Evolutionary conservation across 2,888 invertebrate species (phyloP).

Genomic region (Mesorhabditis sp.): DNA sequence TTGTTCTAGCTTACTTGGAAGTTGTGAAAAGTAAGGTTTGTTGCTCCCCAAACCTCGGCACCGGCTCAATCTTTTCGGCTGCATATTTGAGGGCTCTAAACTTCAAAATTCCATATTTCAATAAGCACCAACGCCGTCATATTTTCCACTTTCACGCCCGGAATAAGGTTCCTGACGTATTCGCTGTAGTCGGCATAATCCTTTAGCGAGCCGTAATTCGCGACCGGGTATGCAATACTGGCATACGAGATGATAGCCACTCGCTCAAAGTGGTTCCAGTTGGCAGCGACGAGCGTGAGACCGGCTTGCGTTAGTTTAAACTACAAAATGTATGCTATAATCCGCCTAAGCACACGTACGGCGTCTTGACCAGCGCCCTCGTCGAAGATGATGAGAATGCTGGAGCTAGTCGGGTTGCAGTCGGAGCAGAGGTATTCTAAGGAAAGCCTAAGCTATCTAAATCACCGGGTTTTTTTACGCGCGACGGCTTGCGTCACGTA

Average conservation of each 20-base stretch:
- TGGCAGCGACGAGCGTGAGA: neutral
- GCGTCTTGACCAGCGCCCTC: neutral
- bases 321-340: neutral
- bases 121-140: neutral
- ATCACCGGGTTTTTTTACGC: neutral
- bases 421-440: neutral
- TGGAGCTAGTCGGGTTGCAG: neutral
- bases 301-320: neutral
- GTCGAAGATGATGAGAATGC: neutral
- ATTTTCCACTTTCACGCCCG: neutral
- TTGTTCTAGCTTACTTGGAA: neutral
- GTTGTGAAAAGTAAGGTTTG: conserved; percentile 1
- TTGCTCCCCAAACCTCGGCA: neutral
- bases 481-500: neutral
- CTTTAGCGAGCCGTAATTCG: neutral
- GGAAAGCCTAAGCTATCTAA: too few relatives aligned
- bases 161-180: neutral
- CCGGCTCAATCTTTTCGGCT: neutral
- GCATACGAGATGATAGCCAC: neutral
- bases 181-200: neutral
- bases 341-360: neutral
- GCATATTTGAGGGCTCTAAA: neutral
- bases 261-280: neutral
- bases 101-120: neutral
- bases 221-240: neutral